Conservation (phyloP, 2,797 vertebrate genomes). For the Kryptolebias ocellatus region DNA sequence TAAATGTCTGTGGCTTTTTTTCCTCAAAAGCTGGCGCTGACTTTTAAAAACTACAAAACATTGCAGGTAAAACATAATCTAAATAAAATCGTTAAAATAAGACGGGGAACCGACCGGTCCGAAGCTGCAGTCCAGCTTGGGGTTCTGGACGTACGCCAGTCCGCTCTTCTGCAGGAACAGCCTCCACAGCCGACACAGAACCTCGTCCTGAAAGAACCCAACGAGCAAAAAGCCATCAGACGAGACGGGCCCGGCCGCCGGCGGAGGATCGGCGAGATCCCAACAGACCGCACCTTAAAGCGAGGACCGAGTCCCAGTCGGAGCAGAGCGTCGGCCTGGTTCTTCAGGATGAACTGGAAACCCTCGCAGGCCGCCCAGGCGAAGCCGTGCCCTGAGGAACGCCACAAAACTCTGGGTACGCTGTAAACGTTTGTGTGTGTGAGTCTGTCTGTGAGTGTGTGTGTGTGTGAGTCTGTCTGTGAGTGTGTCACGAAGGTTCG, state of each 20-base stretch:
- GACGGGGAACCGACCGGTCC: conserved; percentile 47
- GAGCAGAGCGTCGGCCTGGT: conserved; percentile 89
- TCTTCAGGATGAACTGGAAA: conserved; percentile 90
- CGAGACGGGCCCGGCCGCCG: background rate
- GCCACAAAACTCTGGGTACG: no score
- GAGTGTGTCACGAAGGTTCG: no score
- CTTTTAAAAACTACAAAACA: no score
- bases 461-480: no score
- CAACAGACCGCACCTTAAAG: conserved; percentile 80
- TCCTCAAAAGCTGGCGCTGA: no score
- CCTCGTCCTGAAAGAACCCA: conserved; percentile 80
- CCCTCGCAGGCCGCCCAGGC: conserved; percentile 91
- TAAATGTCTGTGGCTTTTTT: no score
- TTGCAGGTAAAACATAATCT: no score
- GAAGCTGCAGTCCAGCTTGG: background rate
- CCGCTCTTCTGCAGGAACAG: conserved; percentile 88
- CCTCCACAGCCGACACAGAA: conserved; percentile 88
- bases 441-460: no score
- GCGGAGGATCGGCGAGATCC: accelerated
- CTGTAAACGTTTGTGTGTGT: no score
- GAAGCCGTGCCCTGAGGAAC: conserved; percentile 72
- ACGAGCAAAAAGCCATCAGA: background rate
- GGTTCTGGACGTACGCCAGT: conserved; percentile 83
- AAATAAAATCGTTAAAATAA: background rate
- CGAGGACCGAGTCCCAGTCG: conserved; percentile 81